Conservation (phyloP, 2,797 vertebrate species). For the Chrosomus eos region DNA sequence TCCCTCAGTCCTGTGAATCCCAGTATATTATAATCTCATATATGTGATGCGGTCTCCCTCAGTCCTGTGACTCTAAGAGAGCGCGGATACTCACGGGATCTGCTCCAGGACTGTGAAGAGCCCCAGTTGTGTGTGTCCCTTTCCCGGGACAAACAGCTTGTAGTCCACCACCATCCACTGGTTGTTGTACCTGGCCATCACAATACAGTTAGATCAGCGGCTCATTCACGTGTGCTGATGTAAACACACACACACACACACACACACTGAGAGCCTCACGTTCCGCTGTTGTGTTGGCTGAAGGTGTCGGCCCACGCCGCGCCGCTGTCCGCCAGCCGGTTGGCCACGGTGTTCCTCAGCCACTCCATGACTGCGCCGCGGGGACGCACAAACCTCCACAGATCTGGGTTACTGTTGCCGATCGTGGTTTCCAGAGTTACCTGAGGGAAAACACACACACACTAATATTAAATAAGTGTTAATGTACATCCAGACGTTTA, state of each 20-base stretch:
- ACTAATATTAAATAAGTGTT: not conserved
- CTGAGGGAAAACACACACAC: conserved; percentile 72
- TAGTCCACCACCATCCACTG: conserved; percentile 99
- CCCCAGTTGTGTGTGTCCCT: conserved; percentile 54
- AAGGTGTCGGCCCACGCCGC: conserved; percentile 83
- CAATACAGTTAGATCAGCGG: too few relatives aligned
- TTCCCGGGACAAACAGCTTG: conserved; percentile 80
- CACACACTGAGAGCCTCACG: conserved; percentile 83
- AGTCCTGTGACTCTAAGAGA: not conserved
- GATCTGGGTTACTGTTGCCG: conserved; percentile 85
- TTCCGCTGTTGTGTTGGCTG: conserved; percentile 90
- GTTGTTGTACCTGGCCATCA: conserved; percentile 88
- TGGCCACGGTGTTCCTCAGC: conserved; percentile 91
- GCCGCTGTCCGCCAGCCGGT: conserved; percentile 84
- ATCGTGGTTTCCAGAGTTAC: conserved; percentile 93
- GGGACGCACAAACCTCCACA: conserved; percentile 88
- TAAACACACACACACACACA: too few relatives aligned
- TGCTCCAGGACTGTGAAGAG: conserved; percentile 91
- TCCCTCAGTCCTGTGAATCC: too few relatives aligned
- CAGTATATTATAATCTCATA: too few relatives aligned
- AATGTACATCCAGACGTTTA: accelerated
- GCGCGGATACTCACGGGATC: conserved; percentile 85
- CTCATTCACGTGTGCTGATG: not conserved
- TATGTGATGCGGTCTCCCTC: too few relatives aligned
- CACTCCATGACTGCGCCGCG: conserved; percentile 86